Evolutionary conservation across 2,888 invertebrate species (phyloP).

Genomic region (Dryobotodes eremita): DNA sequence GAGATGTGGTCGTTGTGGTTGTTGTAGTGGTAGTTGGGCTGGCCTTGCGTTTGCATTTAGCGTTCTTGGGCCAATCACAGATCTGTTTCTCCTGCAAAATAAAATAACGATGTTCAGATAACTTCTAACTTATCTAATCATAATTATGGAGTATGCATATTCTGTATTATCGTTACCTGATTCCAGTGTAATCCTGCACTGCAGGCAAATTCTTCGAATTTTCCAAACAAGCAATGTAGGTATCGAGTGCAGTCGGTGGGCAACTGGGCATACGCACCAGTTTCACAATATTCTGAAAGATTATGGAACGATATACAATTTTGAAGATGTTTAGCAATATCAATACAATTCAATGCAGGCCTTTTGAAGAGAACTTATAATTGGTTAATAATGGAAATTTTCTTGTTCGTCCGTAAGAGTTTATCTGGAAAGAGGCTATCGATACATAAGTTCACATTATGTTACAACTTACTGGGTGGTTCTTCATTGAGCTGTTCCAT

Average conservation of each 20-base stretch:
- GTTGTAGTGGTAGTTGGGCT: constrained; percentile 72
- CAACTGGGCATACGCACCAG: constrained; percentile 92
- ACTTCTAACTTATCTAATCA: neutral
- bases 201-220: constrained; percentile 93
- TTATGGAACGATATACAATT: neutral
- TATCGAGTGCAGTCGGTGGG: constrained; percentile 94
- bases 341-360: neutral
- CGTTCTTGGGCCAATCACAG: constrained; percentile 94
- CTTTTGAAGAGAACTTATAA: neutral
- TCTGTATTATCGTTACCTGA: constrained; percentile 83
- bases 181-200: constrained; percentile 94
- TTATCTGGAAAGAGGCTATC: neutral
- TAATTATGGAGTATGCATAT: neutral
- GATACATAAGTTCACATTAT: neutral
- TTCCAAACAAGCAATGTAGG: constrained; percentile 95
- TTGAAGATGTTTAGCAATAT: neutral
- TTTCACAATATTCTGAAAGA: constrained; percentile 88
- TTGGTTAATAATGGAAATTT: neutral
- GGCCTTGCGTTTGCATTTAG: constrained; percentile 89
- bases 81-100: constrained; percentile 89
- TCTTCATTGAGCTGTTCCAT: constrained; percentile 73
- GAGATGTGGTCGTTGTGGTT: constrained; percentile 70
- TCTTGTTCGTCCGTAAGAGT: neutral
- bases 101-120: neutral
- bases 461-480: constrained; percentile 53